These are phyloP conservation scores for Mesembrinibis cayennensis DNA, from an alignment of 2,113 vertebrate species.

Conservation along the genomic window DNA sequence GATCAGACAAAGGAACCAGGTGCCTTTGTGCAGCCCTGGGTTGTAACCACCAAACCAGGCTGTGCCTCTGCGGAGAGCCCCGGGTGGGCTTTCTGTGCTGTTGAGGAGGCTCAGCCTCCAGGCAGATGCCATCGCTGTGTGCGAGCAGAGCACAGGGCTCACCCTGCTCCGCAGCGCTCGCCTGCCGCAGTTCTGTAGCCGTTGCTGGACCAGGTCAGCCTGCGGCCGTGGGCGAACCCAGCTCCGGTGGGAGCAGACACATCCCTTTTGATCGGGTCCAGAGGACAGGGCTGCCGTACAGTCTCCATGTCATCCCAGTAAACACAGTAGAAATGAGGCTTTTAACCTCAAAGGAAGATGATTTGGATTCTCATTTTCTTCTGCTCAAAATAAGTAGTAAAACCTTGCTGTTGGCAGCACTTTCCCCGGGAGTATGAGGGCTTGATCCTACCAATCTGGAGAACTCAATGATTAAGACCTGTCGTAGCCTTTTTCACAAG, in stretches of 20 bases:
- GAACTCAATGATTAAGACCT: neutral
- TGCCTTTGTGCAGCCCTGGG: neutral
- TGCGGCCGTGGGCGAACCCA: rapidly evolving
- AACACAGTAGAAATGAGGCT: neutral
- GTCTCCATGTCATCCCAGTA: neutral
- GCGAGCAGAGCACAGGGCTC: neutral
- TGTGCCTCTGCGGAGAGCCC: neutral
- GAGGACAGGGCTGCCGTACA: neutral
- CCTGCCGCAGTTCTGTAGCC: rapidly evolving
- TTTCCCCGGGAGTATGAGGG: rapidly evolving
- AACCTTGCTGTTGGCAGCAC: neutral
- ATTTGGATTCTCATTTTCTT: neutral
- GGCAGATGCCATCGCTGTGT: neutral
- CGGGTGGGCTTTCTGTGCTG: neutral
- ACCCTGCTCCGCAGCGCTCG: rapidly evolving
- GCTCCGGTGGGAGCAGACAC: neutral
- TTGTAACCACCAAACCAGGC: rapidly evolving
- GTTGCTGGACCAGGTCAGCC: neutral
- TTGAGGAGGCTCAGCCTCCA: neutral
- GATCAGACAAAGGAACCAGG: neutral
- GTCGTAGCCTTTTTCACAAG: neutral
- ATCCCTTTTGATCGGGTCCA: neutral
- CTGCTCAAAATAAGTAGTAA: neutral
- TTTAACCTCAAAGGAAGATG: neutral
- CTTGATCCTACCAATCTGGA: neutral